Conservation (phyloP, 1,140 invertebrate species). For the Sesamia nonagrioides region DNA sequence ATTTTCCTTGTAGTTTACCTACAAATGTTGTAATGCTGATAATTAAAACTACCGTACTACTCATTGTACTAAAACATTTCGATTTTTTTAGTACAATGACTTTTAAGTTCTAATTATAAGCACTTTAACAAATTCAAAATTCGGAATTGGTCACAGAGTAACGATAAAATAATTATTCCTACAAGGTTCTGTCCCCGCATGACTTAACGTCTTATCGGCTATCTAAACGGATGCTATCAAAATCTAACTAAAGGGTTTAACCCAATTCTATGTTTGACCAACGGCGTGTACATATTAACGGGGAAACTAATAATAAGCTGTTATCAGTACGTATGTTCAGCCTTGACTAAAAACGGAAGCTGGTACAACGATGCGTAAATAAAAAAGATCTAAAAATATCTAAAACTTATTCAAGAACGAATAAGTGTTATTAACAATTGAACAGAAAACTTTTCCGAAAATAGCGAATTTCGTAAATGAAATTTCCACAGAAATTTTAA, state of each 20-base stretch:
- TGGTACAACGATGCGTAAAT: constrained; percentile 57
- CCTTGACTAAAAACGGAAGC: constrained; percentile 69
- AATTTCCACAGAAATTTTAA: no score
- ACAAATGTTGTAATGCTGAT: neutral
- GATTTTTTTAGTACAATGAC: no score
- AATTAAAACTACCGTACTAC: neutral
- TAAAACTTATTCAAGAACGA: constrained; percentile 2
- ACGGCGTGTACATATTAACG: constrained; percentile 34
- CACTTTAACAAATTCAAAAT: no score
- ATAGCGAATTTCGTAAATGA: neutral
- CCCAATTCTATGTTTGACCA: constrained; percentile 59
- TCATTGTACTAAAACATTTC: no score
- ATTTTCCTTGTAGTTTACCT: neutral
- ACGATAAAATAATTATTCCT: neutral
- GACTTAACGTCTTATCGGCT: constrained; percentile 28
- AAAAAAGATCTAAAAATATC: constrained; percentile 14
- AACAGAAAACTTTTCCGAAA: neutral
- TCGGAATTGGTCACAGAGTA: no score
- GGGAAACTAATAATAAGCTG: constrained; percentile 57
- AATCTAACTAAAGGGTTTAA: constrained; percentile 60
- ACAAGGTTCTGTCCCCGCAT: neutral
- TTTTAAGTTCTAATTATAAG: no score
- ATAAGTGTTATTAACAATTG: neutral
- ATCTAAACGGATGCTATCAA: constrained; percentile 55
- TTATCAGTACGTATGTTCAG: constrained; percentile 61